Conservation (phyloP, 1,140 invertebrate species). For the Brachionus rubens region DNA sequence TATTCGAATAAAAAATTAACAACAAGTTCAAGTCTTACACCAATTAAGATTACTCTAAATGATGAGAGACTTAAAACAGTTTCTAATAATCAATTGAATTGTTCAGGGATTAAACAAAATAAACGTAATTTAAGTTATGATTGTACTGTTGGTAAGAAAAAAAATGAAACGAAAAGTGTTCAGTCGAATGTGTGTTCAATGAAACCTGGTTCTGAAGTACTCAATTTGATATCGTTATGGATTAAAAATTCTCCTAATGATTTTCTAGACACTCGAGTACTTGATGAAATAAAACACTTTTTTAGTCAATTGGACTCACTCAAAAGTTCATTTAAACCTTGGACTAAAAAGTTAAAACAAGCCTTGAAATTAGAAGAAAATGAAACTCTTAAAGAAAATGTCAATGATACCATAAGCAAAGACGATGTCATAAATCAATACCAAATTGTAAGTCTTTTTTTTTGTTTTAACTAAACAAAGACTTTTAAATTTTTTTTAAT, state of each 20-base stretch:
- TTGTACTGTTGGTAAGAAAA: too few relatives aligned
- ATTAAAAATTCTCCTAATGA: slow-evolving; percentile 44
- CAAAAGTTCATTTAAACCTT: slow-evolving; percentile 32
- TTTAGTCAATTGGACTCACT: slow-evolving; percentile 39
- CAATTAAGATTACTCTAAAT: not conserved
- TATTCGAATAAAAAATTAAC: not conserved
- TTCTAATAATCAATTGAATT: too few relatives aligned
- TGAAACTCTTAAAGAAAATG: not conserved
- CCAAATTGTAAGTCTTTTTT: slow-evolving; percentile 48
- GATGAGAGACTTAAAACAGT: not conserved
- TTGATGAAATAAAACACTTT: slow-evolving; percentile 32
- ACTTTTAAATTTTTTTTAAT: slow-evolving; percentile 49
- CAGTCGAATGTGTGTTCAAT: too few relatives aligned
- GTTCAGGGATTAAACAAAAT: too few relatives aligned
- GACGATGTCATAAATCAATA: slow-evolving; percentile 49
- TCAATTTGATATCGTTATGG: slow-evolving; percentile 26
- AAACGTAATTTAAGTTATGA: too few relatives aligned
- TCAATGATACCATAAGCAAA: slow-evolving; percentile 26
- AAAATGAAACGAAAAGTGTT: too few relatives aligned
- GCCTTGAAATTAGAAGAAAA: slow-evolving; percentile 18
- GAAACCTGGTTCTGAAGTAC: slow-evolving; percentile 25
- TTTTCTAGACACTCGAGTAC: slow-evolving; percentile 37
- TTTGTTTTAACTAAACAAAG: slow-evolving; percentile 6
- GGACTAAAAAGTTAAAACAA: slow-evolving; percentile 38
- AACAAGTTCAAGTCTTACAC: slow-evolving; percentile 22